Percentiles rank a stretch among this genome's conserved stretches.
These are phyloP conservation scores for Orientallactaga sibirica DNA, from an alignment of 2,797 vertebrate species.

Conservation along the genomic window DNA sequence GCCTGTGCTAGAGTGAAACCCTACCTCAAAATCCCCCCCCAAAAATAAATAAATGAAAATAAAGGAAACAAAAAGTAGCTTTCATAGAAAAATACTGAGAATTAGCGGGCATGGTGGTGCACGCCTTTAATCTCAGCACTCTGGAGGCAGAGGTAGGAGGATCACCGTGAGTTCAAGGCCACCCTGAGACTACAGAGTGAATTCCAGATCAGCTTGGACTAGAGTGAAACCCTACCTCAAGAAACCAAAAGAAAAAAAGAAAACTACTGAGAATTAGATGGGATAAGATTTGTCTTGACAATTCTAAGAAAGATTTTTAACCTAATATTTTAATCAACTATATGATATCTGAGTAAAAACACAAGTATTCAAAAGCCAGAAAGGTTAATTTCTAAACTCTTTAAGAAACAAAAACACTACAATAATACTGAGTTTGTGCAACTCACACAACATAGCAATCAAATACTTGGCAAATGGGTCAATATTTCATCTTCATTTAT, in stretches of 20 bases:
- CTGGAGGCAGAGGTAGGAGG: too few relatives aligned
- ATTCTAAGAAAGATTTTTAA: conserved; percentile 47
- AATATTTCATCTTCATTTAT: conserved; percentile 8
- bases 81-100: conserved; percentile 47
- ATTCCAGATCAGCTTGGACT: too few relatives aligned
- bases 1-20: too few relatives aligned
- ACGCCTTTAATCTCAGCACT: too few relatives aligned
- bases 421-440: not conserved
- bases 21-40: too few relatives aligned
- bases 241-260: not conserved
- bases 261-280: not conserved
- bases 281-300: not conserved
- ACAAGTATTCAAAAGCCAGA: conserved; percentile 37
- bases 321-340: conserved; percentile 9
- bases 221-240: too few relatives aligned
- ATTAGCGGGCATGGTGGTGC: not conserved
- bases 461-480: conserved; percentile 16
- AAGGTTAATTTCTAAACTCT: conserved; percentile 38
- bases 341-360: conserved; percentile 62
- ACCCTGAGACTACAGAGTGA: too few relatives aligned
- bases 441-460: conserved; percentile 9
- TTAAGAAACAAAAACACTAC: not conserved
- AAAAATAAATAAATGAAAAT: too few relatives aligned
- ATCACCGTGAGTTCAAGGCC: too few relatives aligned
- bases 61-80: not conserved